Conservation (phyloP, 2,888 invertebrate species). For the Machimus rusticus region DNA sequence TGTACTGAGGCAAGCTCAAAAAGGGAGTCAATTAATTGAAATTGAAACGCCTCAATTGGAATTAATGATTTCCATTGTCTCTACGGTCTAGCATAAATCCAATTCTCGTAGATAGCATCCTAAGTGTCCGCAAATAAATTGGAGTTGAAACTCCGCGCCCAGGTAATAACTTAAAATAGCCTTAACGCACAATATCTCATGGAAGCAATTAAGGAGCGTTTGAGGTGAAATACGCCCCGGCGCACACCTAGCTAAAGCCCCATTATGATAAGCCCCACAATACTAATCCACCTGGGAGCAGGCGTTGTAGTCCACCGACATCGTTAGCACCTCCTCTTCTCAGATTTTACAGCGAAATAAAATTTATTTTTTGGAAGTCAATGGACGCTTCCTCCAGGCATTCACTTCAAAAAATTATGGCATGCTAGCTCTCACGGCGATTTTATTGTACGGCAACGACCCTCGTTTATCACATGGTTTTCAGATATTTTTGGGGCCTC, state of each 20-base stretch:
- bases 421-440: neutral
- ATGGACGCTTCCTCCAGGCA: neutral
- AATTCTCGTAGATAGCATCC: neutral
- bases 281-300: neutral
- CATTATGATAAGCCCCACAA: neutral
- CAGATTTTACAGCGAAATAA: constrained; percentile 18
- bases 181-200: neutral
- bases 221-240: neutral
- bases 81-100: neutral
- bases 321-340: constrained; percentile 12
- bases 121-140: neutral
- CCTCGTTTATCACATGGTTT: constrained; percentile 31
- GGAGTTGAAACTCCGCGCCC: neutral
- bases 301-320: neutral
- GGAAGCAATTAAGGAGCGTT: neutral
- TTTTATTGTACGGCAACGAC: neutral
- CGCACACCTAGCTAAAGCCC: neutral
- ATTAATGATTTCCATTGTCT: neutral
- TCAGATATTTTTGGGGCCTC: constrained; percentile 1
- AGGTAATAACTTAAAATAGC: neutral
- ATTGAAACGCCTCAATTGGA: neutral
- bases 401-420: constrained; percentile 17
- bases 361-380: constrained; percentile 24
- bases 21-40: neutral
- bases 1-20: neutral